A percentile compares a stretch with the other conserved stretches of the same genome.
These are phyloP conservation scores for Argyresthia goedartella DNA, from an alignment of 2,888 invertebrate species.

Conservation along the genomic window DNA sequence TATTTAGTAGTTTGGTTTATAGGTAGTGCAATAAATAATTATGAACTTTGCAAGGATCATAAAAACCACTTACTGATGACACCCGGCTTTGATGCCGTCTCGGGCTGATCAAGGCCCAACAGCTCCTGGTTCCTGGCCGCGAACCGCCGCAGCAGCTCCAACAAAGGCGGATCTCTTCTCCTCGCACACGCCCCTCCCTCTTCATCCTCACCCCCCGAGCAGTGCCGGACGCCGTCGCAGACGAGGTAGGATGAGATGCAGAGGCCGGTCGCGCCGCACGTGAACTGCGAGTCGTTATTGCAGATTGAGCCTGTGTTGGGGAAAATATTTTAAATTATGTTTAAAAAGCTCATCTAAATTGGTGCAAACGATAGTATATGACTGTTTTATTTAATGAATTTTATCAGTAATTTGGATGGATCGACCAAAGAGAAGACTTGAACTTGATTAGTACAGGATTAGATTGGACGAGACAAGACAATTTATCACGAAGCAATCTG, in stretches of 20 bases:
- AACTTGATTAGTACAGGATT: no score
- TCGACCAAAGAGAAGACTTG: no score
- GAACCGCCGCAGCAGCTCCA: slow-evolving; percentile 51
- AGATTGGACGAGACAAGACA: no score
- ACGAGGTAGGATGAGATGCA: slow-evolving; percentile 76
- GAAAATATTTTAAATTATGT: no score
- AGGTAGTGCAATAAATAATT: no score
- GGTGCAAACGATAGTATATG: no score
- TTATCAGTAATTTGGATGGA: no score
- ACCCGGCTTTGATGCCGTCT: slow-evolving; percentile 52
- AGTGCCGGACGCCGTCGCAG: slow-evolving; percentile 77
- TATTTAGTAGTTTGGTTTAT: no score
- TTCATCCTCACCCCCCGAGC: slow-evolving; percentile 75
- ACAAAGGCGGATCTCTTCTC: slow-evolving; percentile 45
- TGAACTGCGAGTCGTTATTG: slow-evolving; percentile 49
- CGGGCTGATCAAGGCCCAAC: slow-evolving; percentile 46
- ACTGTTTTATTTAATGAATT: no score
- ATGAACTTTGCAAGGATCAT: no score
- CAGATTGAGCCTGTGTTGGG: slow-evolving; percentile 46
- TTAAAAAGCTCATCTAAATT: background rate
- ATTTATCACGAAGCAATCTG: no score
- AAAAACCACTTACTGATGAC: slow-evolving; percentile 50
- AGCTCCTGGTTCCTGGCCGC: slow-evolving; percentile 59
- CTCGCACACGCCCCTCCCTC: slow-evolving; percentile 50
- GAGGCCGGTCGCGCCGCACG: slow-evolving; percentile 52